Evolutionary conservation across 1,140 invertebrate species (phyloP).

Genomic region (Hydropsyche tenuis): DNA sequence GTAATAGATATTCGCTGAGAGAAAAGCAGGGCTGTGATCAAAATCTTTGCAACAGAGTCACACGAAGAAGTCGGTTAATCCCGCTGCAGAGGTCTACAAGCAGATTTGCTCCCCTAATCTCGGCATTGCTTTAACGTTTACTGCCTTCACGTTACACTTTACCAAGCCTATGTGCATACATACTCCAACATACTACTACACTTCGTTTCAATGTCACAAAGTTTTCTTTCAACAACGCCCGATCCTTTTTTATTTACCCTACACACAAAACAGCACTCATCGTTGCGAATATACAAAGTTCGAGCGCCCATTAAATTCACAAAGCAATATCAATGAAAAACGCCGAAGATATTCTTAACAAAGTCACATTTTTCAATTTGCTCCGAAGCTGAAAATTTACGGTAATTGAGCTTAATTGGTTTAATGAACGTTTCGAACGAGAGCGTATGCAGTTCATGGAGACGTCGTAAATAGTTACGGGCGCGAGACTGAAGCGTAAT

Average conservation of each 20-base stretch:
- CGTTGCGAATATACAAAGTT: no score
- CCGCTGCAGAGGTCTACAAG: conserved; percentile 14
- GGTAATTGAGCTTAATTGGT: conserved; percentile 25
- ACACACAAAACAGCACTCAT: no score
- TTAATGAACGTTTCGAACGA: conserved; percentile 25
- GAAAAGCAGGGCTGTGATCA: background rate
- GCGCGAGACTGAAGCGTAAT: conserved; percentile 34
- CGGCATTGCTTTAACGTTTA: conserved; percentile 27
- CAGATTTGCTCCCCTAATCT: conserved; percentile 33
- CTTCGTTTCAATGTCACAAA: background rate
- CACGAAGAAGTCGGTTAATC: conserved; percentile 25
- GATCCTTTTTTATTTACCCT: no score
- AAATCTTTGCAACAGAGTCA: conserved; percentile 9
- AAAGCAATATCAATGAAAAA: no score
- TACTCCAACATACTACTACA: background rate
- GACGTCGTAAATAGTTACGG: conserved; percentile 36
- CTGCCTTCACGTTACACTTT: conserved; percentile 22
- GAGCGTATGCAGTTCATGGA: conserved; percentile 28
- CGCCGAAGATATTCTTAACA: background rate
- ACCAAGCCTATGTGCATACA: background rate
- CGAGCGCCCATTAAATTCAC: no score
- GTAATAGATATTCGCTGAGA: conserved; percentile 6
- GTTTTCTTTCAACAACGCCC: background rate
- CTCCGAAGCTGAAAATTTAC: conserved; percentile 17
- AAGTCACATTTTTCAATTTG: conserved; percentile 16